Evolutionary conservation across 2,888 invertebrate genomes (phyloP).

Genomic region (Caenorhabditis sp.): DNA sequence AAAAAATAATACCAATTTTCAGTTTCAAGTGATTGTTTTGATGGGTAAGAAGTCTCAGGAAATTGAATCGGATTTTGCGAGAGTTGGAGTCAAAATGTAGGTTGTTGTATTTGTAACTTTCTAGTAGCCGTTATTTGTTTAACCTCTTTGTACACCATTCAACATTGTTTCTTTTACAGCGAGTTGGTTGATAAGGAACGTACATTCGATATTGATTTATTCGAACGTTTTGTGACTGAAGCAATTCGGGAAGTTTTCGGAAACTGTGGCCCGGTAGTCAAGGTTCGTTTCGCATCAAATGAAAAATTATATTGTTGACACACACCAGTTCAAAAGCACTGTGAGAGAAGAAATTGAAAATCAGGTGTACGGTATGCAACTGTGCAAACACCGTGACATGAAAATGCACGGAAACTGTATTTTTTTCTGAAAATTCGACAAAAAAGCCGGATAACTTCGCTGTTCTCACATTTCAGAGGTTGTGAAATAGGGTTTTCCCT

Average conservation of each 20-base stretch:
- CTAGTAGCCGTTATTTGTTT: too few species aligned
- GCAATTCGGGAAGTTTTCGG: constrained; percentile 50
- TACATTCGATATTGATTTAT: constrained; percentile 40
- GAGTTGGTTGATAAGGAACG: constrained; percentile 36
- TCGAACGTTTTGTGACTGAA: constrained; percentile 48
- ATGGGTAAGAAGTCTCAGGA: constrained; percentile 27
- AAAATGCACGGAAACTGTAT: too few species aligned
- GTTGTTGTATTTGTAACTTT: constrained; percentile 5
- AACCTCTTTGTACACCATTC: neutral
- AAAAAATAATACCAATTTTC: neutral
- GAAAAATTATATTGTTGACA: too few species aligned
- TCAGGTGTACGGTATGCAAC: too few species aligned
- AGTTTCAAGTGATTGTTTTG: neutral
- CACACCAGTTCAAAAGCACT: neutral
- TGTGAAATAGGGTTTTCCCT: too few species aligned
- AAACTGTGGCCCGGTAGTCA: constrained; percentile 42
- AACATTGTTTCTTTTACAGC: constrained; percentile 21
- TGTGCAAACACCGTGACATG: too few species aligned
- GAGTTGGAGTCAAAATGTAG: constrained; percentile 48
- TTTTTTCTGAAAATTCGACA: too few species aligned
- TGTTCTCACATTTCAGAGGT: too few species aligned
- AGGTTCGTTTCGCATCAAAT: constrained; percentile 39
- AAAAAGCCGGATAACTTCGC: too few species aligned
- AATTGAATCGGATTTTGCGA: constrained; percentile 44
- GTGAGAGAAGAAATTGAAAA: too few species aligned